Conservation (phyloP, 1,140 invertebrate genomes). For the Zaprionus ornatus region DNA sequence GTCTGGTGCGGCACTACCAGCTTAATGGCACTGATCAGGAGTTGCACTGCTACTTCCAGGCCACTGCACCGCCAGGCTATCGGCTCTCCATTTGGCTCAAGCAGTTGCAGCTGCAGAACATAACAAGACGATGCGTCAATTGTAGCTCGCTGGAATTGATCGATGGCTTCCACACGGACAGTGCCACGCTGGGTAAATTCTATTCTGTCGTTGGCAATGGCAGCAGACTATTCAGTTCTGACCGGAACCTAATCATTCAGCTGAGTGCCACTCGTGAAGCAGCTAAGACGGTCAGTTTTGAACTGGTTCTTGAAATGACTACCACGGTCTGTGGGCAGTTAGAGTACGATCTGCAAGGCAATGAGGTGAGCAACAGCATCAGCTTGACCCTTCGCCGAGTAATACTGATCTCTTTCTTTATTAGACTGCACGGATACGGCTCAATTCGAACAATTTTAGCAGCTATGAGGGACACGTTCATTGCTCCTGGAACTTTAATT, state of each 20-base stretch:
- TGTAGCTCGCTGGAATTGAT: constrained; percentile 89
- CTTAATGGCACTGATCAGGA: constrained; percentile 74
- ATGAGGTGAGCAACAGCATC: constrained; percentile 24
- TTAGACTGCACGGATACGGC: constrained; percentile 32
- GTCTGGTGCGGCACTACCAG: constrained; percentile 51
- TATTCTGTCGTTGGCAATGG: constrained; percentile 85
- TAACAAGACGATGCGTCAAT: background rate
- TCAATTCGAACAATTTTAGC: constrained; percentile 19
- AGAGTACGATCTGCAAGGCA: constrained; percentile 16
- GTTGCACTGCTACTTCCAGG: constrained; percentile 84
- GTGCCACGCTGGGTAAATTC: constrained; percentile 86
- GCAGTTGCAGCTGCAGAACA: constrained; percentile 84
- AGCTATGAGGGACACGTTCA: constrained; percentile 45
- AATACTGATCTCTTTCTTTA: background rate
- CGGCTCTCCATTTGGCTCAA: constrained; percentile 86
- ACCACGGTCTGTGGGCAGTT: constrained; percentile 83
- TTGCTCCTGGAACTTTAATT: constrained; percentile 57
- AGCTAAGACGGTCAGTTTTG: constrained; percentile 84
- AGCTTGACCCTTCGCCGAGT: no score
- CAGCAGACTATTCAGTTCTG: constrained; percentile 85
- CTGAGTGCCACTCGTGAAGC: constrained; percentile 86
- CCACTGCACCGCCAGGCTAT: constrained; percentile 77
- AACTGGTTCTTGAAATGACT: constrained; percentile 84
- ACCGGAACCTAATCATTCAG: constrained; percentile 86
- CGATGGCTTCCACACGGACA: constrained; percentile 87